Conservation (phyloP, 1,140 invertebrate species). For the Amyelois transitella region DNA sequence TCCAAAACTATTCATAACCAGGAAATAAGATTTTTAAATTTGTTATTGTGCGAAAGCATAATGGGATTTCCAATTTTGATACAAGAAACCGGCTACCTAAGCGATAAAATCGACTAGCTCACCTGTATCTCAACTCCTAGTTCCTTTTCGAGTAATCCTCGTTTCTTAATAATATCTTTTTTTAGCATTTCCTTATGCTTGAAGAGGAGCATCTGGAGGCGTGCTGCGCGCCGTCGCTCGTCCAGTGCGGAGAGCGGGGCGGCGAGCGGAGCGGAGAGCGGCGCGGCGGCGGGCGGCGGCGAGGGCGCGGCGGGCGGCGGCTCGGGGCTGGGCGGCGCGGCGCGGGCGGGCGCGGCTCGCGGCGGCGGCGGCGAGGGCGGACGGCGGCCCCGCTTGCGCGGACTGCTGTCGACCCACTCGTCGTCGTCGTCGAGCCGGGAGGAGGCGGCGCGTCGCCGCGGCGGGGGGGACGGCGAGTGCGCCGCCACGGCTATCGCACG, state of each 20-base stretch:
- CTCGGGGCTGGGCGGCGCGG: conserved; percentile 9
- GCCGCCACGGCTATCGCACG: conserved; percentile 22
- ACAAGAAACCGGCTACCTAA: background rate
- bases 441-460: conserved; percentile 39
- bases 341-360: conserved; percentile 19
- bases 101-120: conserved; percentile 1
- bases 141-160: conserved; percentile 92
- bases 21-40: no score
- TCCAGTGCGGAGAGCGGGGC: conserved; percentile 23
- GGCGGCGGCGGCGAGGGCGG: conserved; percentile 23
- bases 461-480: conserved; percentile 30
- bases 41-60: background rate
- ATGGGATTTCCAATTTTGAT: background rate
- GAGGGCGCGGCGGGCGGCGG: conserved; percentile 10
- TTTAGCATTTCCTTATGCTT: conserved; percentile 94
- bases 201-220: conserved; percentile 81
- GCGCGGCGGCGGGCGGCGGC: conserved; percentile 9
- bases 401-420: conserved; percentile 71
- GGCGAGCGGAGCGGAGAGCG: conserved; percentile 6
- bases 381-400: conserved; percentile 31
- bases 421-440: conserved; percentile 64
- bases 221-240: conserved; percentile 60
- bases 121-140: conserved; percentile 93
- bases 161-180: conserved; percentile 94
- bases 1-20: no score